Evolutionary conservation across 2,888 invertebrate genomes (phyloP).

Genomic region (Cephalotes varians): DNA sequence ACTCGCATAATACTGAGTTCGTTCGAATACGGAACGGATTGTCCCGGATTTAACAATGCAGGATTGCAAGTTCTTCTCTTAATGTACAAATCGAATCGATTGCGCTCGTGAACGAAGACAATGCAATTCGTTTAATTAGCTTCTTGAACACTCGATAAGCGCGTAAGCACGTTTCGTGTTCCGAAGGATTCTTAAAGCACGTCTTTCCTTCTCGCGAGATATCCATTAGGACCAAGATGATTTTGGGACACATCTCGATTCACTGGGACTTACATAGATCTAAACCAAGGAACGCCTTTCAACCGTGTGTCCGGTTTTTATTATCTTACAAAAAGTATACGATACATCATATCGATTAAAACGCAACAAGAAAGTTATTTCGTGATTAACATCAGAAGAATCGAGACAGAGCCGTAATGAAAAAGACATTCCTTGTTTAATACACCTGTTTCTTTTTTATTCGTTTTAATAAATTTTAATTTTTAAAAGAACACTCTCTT

Average conservation of each 20-base stretch:
- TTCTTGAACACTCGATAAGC: slow-evolving; percentile 37
- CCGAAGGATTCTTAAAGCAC: slow-evolving; percentile 15
- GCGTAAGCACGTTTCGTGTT: slow-evolving; percentile 17
- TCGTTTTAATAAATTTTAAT: background rate
- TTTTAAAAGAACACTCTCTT: background rate
- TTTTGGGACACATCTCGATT: background rate
- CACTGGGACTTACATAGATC: background rate
- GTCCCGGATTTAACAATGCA: slow-evolving; percentile 37
- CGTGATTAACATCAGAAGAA: slow-evolving; percentile 28
- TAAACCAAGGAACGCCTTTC: background rate
- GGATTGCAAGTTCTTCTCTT: slow-evolving; percentile 3
- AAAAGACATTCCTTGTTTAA: background rate
- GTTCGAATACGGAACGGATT: slow-evolving; percentile 15
- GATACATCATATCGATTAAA: slow-evolving; percentile 3
- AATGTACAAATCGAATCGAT: slow-evolving; percentile 39
- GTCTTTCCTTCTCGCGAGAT: slow-evolving; percentile 12
- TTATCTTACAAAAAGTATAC: slow-evolving; percentile 37
- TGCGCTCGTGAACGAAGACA: slow-evolving; percentile 16
- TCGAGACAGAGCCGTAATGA: background rate
- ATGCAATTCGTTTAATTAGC: slow-evolving; percentile 21
- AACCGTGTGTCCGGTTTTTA: slow-evolving; percentile 4
- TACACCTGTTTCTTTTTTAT: background rate
- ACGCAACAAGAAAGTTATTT: slow-evolving; percentile 12
- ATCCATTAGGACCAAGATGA: background rate
- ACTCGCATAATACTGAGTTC: slow-evolving; percentile 1